These are phyloP conservation scores for Trissolcus basalis DNA, from an alignment of 1,140 invertebrate species.

Conservation along the genomic window DNA sequence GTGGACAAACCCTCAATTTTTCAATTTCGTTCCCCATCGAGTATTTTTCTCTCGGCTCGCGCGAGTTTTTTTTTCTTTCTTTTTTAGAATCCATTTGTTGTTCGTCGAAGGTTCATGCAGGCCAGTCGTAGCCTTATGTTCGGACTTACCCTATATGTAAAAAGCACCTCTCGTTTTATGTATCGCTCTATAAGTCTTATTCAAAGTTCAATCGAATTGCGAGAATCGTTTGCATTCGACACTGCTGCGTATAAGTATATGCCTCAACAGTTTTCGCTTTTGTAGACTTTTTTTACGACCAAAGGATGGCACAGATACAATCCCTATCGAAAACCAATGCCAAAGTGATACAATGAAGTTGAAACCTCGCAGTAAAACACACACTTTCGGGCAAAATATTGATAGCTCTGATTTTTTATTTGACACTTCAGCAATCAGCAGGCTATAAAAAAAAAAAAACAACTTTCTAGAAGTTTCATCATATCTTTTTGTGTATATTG, in stretches of 20 bases:
- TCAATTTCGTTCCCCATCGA: slow-evolving; percentile 49
- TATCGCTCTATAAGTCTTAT: slow-evolving; percentile 46
- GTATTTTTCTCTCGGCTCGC: slow-evolving; percentile 52
- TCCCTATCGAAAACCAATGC: slow-evolving; percentile 1
- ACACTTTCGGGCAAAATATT: slow-evolving; percentile 27
- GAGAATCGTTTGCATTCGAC: slow-evolving; percentile 50
- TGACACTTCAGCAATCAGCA: slow-evolving; percentile 1
- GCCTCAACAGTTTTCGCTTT: slow-evolving; percentile 31
- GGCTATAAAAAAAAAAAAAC: background rate
- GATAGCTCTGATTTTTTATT: slow-evolving; percentile 20
- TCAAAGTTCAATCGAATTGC: slow-evolving; percentile 54
- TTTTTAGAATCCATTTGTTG: slow-evolving; percentile 65
- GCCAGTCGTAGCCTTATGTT: slow-evolving; percentile 20
- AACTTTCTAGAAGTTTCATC: too few species aligned
- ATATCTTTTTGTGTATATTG: too few species aligned
- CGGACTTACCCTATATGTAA: slow-evolving; percentile 36
- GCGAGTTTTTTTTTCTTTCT: slow-evolving; percentile 20
- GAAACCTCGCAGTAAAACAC: background rate
- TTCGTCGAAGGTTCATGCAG: slow-evolving; percentile 46
- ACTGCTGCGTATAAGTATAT: background rate
- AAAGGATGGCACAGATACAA: slow-evolving; percentile 29
- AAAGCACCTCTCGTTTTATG: slow-evolving; percentile 41
- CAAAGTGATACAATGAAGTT: background rate
- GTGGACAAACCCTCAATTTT: slow-evolving; percentile 50
- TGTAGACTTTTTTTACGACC: slow-evolving; percentile 32